Base-by-base conservation (phyloP, 1,140 invertebrate species). In the Ganaspis sp. region DNA sequence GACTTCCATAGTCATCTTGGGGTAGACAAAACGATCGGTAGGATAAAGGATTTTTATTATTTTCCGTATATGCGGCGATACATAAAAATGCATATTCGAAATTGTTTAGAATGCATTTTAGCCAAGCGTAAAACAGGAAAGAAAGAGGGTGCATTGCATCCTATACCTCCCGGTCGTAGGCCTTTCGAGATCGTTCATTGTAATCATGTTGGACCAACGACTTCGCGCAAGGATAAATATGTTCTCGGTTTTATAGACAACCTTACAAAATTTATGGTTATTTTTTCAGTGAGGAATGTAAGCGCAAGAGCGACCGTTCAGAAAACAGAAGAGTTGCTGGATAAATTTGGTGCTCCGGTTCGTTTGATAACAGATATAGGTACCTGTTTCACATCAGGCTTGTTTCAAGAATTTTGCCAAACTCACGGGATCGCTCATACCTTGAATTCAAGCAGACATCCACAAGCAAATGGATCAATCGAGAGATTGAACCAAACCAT, bases 371-470 rank as follows among this genome's bases (percentile, higher is more conserved):
- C 69, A 1, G 83, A 80, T 42, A 19, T 72, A 0, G 78, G 74
- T 12, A 76, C 74, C 0, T 9, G 42, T 1, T 76, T 82, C 29
- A 81, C 73, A 0, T 82, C 80, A 1, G 15, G 71, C 9, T 26
- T 53, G 11, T 83, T 82, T 64, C 12, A 11, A 26, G 64, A 84
- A 37, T 81, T 84, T 72, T 82, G 82, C 15, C 34, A 75, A 1
- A 42, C 82, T n/a, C 45, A 83, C 9, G 76, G 77, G 1, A 88
- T 90, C 12, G 79, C 77, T 49, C 83, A 87, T 70, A 75, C 79
- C 0, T 6, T 34, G 6, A 34, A 34, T 34, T 34, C 29, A 34
- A 34, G 29, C 29, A 34, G 29, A 6, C 29, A 34, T 6, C 29
- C 29, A 6, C 29, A 34, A 34, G 29, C 29, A 34, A 34, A 34